Evolutionary conservation across 2,888 invertebrate genomes (phyloP).

Genomic region (Sclerodermus sp.): DNA sequence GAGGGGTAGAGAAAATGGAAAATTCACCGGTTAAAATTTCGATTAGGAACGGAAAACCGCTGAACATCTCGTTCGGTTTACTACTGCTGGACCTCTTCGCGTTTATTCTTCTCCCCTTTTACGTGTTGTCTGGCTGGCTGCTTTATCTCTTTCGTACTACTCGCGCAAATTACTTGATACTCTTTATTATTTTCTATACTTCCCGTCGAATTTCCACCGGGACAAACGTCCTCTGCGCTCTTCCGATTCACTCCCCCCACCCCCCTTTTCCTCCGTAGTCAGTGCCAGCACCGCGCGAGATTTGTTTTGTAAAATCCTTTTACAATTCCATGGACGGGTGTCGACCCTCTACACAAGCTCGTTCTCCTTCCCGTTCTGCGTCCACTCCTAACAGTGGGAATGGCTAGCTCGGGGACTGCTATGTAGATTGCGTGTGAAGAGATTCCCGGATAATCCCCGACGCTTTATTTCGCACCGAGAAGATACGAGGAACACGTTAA

Average conservation of each 20-base stretch:
- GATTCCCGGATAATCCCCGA: slow-evolving; percentile 37
- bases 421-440: slow-evolving; percentile 48
- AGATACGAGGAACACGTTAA: too few species aligned
- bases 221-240: too few species aligned
- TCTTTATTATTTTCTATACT: too few species aligned
- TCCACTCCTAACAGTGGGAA: slow-evolving; percentile 8
- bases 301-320: slow-evolving; percentile 58
- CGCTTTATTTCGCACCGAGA: slow-evolving; percentile 27
- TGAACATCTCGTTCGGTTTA: slow-evolving; percentile 52
- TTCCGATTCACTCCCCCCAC: too few species aligned
- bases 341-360: slow-evolving; percentile 16
- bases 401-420: slow-evolving; percentile 18
- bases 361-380: slow-evolving; percentile 2
- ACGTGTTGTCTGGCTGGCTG: too few species aligned
- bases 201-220: too few species aligned
- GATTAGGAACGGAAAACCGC: slow-evolving; percentile 35
- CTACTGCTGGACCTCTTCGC: too few species aligned
- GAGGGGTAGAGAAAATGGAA: slow-evolving; percentile 47
- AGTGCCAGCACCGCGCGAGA: slow-evolving; percentile 46
- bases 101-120: too few species aligned
- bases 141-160: too few species aligned
- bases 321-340: slow-evolving; percentile 47
- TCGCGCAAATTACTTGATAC: too few species aligned
- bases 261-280: too few species aligned
- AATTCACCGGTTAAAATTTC: slow-evolving; percentile 44